Percentiles rank a stretch among this genome's conserved stretches.
phyloP scores from a whole-genome alignment of 2,113 vertebrate species.

The Indicator indicator region DNA sequence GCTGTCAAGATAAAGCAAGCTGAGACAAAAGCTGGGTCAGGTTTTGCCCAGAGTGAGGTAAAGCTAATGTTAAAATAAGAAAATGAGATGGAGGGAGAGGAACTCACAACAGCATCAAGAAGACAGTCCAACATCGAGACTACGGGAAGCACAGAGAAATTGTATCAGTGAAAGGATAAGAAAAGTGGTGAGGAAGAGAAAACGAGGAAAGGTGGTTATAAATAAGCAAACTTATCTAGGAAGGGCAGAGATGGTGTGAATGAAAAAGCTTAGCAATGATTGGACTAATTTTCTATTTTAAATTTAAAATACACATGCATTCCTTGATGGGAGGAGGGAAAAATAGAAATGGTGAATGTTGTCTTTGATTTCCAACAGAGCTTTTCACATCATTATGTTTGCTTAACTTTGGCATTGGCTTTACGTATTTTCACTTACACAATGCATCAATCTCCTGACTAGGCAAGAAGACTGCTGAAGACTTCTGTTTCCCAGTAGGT shows the following conservation, averaged over 20 bases:
- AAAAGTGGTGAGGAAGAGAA: not conserved
- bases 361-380: not conserved
- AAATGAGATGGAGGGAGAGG: not conserved
- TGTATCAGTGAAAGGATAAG: not conserved
- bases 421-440: rapidly evolving
- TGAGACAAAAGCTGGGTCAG: not conserved
- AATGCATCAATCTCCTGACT: not conserved
- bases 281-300: not conserved
- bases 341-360: not conserved
- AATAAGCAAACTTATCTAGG: not conserved
- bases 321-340: rapidly evolving
- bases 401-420: not conserved
- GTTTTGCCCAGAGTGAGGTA: not conserved
- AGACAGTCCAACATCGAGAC: not conserved
- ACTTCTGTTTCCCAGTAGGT: not conserved
- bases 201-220: rapidly evolving
- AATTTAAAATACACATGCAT: not conserved
- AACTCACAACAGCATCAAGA: not conserved
- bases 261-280: not conserved
- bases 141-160: not conserved
- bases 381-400: not conserved
- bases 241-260: rapidly evolving
- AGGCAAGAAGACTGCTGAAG: not conserved
- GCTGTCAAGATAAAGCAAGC: not conserved
- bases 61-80: not conserved